Evolutionary conservation across 2,888 invertebrate species (phyloP).

Genomic region (Heliothis peltigera): DNA sequence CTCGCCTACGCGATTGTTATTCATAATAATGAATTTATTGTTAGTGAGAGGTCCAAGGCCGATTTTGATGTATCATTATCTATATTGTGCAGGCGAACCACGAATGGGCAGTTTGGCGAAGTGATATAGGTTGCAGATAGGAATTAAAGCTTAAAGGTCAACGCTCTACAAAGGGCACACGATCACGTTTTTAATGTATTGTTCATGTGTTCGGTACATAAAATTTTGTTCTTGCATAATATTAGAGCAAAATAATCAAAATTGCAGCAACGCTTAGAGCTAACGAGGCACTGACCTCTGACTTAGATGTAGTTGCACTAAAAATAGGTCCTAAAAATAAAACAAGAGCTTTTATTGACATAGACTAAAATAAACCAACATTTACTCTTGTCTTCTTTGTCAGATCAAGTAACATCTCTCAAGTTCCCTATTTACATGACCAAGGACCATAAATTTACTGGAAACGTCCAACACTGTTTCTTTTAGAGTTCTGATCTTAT

Average conservation of each 20-base stretch:
- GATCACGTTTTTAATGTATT: slow-evolving; percentile 72
- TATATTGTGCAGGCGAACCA: slow-evolving; percentile 71
- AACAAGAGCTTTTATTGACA: slow-evolving; percentile 9
- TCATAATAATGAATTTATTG: slow-evolving; percentile 76
- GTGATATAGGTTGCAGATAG: slow-evolving; percentile 77
- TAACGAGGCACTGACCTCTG: slow-evolving; percentile 42
- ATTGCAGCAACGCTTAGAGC: slow-evolving; percentile 35
- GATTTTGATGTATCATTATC: slow-evolving; percentile 73
- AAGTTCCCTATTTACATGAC: slow-evolving; percentile 38
- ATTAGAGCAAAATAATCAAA: slow-evolving; percentile 37
- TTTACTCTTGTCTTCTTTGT: slow-evolving; percentile 11
- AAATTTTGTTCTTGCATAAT: slow-evolving; percentile 50
- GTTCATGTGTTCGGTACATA: slow-evolving; percentile 62
- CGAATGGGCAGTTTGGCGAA: slow-evolving; percentile 76
- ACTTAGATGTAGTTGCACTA: slow-evolving; percentile 16
- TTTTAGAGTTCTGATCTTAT: slow-evolving; percentile 50
- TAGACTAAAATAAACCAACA: slow-evolving; percentile 1
- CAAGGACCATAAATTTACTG: slow-evolving; percentile 38
- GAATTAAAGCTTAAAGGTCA: slow-evolving; percentile 75
- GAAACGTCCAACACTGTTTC: slow-evolving; percentile 39
- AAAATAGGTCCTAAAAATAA: slow-evolving; percentile 14
- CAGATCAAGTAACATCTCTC: slow-evolving; percentile 13
- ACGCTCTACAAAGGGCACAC: slow-evolving; percentile 73
- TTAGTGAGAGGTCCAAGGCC: slow-evolving; percentile 82
- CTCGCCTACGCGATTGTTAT: slow-evolving; percentile 68